Conservation (phyloP, 2,113 vertebrate genomes). For the Campylomormyrus numenius region DNA sequence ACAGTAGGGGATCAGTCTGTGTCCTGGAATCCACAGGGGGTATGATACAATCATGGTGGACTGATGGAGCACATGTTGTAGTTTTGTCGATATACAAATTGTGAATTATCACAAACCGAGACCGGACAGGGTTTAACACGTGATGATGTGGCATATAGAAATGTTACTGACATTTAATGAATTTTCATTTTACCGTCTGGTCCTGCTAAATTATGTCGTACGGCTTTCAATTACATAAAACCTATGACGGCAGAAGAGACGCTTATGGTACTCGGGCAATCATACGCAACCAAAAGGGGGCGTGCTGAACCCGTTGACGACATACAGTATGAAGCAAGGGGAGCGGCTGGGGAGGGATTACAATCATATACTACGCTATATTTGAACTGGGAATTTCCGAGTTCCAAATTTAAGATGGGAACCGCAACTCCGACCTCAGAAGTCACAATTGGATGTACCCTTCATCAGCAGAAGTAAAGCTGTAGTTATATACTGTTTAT, state of each 20-base stretch:
- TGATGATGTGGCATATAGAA: background rate
- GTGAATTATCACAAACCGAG: background rate
- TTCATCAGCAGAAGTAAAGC: too few relatives aligned
- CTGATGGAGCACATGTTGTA: background rate
- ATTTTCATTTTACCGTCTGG: background rate
- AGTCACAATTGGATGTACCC: too few relatives aligned
- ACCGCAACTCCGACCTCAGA: too few relatives aligned
- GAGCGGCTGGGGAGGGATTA: background rate
- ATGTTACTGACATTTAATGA: background rate
- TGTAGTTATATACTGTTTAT: background rate
- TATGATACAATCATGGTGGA: background rate
- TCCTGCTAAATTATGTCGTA: background rate
- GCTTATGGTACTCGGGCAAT: background rate
- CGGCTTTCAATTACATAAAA: background rate
- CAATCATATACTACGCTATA: background rate
- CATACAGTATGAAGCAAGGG: background rate
- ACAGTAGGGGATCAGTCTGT: background rate
- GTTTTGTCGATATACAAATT: background rate
- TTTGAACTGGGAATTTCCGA: background rate
- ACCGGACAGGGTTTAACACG: background rate
- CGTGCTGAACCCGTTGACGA: background rate
- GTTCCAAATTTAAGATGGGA: too few relatives aligned
- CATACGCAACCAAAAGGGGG: background rate
- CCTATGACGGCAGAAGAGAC: background rate
- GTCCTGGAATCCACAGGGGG: background rate